These are phyloP conservation scores for Phenganax marumi DNA, from an alignment of 92 coral and sea anemone genomes.

Conservation along the genomic window DNA sequence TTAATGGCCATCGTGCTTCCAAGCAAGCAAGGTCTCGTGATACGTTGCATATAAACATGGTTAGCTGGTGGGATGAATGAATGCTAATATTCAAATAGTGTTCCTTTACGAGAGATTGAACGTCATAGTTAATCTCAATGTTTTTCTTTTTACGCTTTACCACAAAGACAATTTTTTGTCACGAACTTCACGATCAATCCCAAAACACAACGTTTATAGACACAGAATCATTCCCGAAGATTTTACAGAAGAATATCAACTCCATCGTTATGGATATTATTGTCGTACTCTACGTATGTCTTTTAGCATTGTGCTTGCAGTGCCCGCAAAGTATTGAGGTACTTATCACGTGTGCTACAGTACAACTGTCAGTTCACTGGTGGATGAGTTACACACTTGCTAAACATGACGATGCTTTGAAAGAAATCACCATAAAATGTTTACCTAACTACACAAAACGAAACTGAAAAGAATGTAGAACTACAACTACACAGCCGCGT, in stretches of 20 bases:
- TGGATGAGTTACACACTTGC: conserved; percentile 33
- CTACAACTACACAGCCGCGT: too few relatives aligned
- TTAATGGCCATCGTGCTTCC: not conserved
- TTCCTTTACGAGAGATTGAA: not conserved
- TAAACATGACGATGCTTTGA: not conserved
- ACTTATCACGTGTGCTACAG: conserved; percentile 33
- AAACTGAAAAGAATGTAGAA: not conserved
- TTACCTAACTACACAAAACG: not conserved
- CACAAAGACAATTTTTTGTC: too few relatives aligned
- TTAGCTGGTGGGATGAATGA: conserved; percentile 7
- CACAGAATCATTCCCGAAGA: not conserved
- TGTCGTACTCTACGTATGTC: conserved; percentile 16
- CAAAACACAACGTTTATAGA: conserved; percentile 20
- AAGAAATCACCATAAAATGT: conserved; percentile 6
- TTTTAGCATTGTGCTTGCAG: conserved; percentile 18
- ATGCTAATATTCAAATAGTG: not conserved
- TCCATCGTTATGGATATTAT: conserved; percentile 18
- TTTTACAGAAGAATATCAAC: conserved; percentile 10
- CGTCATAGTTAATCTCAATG: not conserved
- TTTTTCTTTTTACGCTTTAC: too few relatives aligned
- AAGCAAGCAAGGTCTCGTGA: not conserved
- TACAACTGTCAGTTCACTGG: conserved; percentile 28
- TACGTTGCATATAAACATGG: not conserved
- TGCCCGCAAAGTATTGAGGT: conserved; percentile 40
- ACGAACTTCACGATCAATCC: not conserved